Conservation (phyloP, 2,888 invertebrate species). For the Stenodema calcarata region DNA sequence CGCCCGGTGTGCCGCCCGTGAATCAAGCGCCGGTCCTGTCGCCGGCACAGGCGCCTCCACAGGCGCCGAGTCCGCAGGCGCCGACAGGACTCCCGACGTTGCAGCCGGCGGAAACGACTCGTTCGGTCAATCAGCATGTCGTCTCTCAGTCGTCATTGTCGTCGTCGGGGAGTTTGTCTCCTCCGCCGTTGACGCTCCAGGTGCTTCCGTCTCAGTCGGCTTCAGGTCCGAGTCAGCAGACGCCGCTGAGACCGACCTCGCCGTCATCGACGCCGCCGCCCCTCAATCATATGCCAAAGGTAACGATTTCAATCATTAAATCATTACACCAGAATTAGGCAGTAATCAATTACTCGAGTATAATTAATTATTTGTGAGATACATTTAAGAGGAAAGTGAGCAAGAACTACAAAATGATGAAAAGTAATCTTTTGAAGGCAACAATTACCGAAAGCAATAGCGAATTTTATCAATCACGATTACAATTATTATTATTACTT, state of each 20-base stretch:
- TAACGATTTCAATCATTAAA: no score
- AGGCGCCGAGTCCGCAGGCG: constrained; percentile 54
- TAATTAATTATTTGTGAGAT: no score
- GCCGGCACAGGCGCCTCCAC: constrained; percentile 14
- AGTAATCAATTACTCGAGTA: no score
- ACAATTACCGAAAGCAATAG: no score
- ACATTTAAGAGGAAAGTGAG: no score
- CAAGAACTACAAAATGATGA: no score
- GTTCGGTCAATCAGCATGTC: constrained; percentile 13
- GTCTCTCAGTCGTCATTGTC: constrained; percentile 22
- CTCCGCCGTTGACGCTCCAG: constrained; percentile 37
- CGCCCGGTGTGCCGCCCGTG: neutral
- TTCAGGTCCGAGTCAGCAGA: neutral
- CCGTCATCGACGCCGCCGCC: constrained; percentile 38
- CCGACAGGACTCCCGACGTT: constrained; percentile 29
- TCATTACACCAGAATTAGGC: no score
- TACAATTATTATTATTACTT: no score
- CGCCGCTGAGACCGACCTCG: constrained; percentile 27
- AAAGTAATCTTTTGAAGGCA: no score
- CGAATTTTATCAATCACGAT: no score
- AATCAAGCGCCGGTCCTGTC: constrained; percentile 34
- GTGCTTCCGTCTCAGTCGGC: constrained; percentile 12
- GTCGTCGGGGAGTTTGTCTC: constrained; percentile 17
- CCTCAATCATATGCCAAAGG: constrained; percentile 42
- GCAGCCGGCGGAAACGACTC: neutral